Conservation (phyloP, 1,140 invertebrate genomes). For the Cydia strobilella region DNA sequence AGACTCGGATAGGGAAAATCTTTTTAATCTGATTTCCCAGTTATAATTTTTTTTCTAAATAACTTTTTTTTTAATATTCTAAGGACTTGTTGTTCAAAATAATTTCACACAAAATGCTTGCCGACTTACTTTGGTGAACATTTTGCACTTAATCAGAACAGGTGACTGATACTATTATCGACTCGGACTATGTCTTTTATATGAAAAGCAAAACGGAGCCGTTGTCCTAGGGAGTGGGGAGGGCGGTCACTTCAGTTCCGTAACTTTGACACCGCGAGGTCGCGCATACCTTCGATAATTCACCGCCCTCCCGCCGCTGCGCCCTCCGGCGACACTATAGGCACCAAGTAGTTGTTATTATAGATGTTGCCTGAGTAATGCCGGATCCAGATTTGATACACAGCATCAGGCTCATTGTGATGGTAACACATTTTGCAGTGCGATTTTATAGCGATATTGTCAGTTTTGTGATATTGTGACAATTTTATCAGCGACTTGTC, state of each 20-base stretch:
- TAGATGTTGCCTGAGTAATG: conserved; percentile 49
- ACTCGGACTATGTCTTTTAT: conserved; percentile 69
- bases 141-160: conserved; percentile 76
- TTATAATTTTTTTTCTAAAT: background rate
- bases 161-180: conserved; percentile 77
- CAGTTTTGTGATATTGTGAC: too few relatives aligned
- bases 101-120: conserved; percentile 12
- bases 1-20: background rate
- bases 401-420: conserved; percentile 16
- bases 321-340: conserved; percentile 35
- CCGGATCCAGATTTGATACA: conserved; percentile 37
- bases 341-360: conserved; percentile 39
- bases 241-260: conserved; percentile 75
- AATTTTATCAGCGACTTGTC: too few relatives aligned
- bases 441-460: too few relatives aligned
- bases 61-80: background rate
- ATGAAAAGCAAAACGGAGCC: conserved; percentile 76
- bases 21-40: background rate
- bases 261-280: conserved; percentile 79
- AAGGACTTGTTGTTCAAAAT: conserved; percentile 9
- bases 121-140: conserved; percentile 77
- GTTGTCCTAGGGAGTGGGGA: conserved; percentile 66
- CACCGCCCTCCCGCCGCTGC: conserved; percentile 40
- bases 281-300: conserved; percentile 61
- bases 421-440: background rate